Base-by-base conservation (phyloP, 92 coral and sea anemone species). In the Micromussa lordhowensis region DNA sequence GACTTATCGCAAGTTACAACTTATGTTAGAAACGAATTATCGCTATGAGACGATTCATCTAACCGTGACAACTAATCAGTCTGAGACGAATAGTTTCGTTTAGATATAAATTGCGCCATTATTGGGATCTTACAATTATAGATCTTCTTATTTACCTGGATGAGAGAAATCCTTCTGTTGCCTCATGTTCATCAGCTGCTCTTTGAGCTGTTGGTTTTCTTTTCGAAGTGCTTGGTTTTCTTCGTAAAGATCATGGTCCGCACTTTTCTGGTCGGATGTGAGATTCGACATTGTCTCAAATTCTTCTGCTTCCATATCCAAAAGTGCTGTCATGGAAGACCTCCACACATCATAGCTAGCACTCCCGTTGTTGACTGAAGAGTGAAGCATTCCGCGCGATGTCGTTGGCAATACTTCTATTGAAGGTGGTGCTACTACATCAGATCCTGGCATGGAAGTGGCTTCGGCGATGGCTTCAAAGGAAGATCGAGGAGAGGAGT, bases 151-250 rank as follows among this genome's bases (percentile, higher is more conserved):
- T 54, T 78, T 78, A 78, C 82, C 82, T 78, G 68, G 68, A 55
- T 54, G 82, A 78, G 64, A 78, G 82, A 51, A 78, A 78, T 78
- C 82, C 11, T 54, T 78, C 82, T 78, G 82, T 78, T 78, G 69
- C 82, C 63, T 78, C 68, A 51, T 78, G 5, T 51, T 78, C 68
- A 57, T 78, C 82, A 53, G 48, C 82, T 78, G 82, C 26, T 78
- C 82, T 54, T 79, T 79, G 48, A 79, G 69, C 48, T 79, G 83
- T 9, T 79, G 38, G 49, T 55, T 79, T 79, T 79, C 70, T 59
- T 79, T 34, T 17, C 83, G 49, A 79, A 79, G 83, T 28, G 83
- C 83, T 79, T 79, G 83, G 83, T 57, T 79, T 79, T 57, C 83
- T 55, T 79, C 53, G 71, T 79, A 79, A 79, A 79, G 83, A 79